Conservation (phyloP, 1,140 invertebrate species). For the Paraescarpia echinospica region DNA sequence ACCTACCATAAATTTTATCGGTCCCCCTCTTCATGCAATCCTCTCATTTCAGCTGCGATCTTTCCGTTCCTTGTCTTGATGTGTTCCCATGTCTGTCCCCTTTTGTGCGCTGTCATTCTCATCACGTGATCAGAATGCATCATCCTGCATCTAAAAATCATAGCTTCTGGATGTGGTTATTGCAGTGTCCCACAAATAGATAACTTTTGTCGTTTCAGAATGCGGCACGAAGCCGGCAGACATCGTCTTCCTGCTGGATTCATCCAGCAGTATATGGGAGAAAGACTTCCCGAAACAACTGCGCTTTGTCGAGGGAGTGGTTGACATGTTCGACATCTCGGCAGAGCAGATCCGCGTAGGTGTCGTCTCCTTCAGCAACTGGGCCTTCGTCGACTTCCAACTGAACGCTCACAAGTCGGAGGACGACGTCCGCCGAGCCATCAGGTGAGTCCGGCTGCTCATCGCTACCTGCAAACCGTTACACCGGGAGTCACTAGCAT, state of each 20-base stretch:
- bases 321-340: constrained; percentile 39
- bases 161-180: neutral
- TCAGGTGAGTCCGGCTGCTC: neutral
- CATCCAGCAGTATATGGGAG: constrained; percentile 45
- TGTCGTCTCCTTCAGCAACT: constrained; percentile 27
- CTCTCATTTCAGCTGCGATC: neutral
- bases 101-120: too few relatives aligned
- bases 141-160: too few relatives aligned
- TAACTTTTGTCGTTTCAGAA: constrained; percentile 33
- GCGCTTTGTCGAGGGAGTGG: constrained; percentile 41
- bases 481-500: neutral
- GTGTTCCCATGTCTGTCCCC: too few relatives aligned
- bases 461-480: neutral
- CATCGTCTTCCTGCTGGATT: constrained; percentile 48
- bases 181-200: neutral
- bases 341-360: neutral
- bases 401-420: constrained; percentile 12
- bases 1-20: neutral
- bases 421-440: neutral
- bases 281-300: constrained; percentile 42
- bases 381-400: constrained; percentile 24
- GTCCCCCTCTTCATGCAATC: too few relatives aligned
- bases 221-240: constrained; percentile 48
- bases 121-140: too few relatives aligned
- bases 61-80: neutral